phyloP scores from a whole-genome alignment of 2,797 vertebrate species.

The Chaetophractus vellerosus region DNA sequence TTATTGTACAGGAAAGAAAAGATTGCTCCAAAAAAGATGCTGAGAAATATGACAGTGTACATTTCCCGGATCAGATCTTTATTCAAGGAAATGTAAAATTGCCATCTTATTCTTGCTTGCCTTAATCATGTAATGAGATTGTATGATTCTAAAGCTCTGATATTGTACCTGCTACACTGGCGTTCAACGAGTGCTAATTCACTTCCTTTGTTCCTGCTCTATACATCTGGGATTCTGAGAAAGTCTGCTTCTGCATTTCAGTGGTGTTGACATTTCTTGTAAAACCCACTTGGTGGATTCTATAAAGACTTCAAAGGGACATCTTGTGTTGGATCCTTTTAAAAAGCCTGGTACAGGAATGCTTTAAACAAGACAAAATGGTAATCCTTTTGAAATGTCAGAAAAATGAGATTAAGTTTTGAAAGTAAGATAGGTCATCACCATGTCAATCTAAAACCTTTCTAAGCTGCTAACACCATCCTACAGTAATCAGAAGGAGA shows the following conservation, averaged over 20 bases:
- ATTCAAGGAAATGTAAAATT: background rate
- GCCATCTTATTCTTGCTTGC: background rate
- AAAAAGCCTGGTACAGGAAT: background rate
- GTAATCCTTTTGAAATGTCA: constrained; percentile 74
- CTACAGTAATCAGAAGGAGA: background rate
- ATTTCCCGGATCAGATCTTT: background rate
- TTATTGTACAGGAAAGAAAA: constrained; percentile 36
- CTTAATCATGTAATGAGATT: background rate
- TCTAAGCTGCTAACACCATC: constrained; percentile 19
- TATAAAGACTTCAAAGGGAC: background rate
- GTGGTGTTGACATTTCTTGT: background rate
- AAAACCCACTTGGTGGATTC: background rate
- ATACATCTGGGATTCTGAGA: background rate
- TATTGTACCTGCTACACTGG: background rate
- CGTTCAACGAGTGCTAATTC: background rate
- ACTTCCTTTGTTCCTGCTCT: background rate
- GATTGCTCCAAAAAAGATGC: background rate
- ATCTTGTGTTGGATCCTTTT: background rate
- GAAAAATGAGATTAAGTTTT: constrained; percentile 39
- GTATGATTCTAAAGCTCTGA: background rate
- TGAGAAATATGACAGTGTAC: background rate
- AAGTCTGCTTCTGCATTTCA: background rate
- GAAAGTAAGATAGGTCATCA: constrained; percentile 67
- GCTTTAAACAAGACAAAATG: constrained; percentile 9
- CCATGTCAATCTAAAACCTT: constrained; percentile 19